Evolutionary conservation across 2,797 vertebrate species (phyloP).

Genomic region (Tympanoctomys barrerae): DNA sequence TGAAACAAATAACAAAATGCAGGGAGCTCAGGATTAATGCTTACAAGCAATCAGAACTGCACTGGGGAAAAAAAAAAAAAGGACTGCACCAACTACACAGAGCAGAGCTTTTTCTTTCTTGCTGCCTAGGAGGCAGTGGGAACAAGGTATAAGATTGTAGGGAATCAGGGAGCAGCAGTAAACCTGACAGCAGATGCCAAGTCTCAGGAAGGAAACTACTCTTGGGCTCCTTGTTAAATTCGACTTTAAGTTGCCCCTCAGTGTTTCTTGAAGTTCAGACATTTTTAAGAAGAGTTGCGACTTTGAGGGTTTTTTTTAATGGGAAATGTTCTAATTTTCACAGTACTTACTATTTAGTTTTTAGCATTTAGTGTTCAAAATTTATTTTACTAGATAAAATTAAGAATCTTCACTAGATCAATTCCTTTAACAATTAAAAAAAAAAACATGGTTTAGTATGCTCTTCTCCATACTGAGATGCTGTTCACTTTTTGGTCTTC

Average conservation of each 20-base stretch:
- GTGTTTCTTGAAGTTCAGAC: background rate
- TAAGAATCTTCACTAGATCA: background rate
- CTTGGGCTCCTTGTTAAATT: background rate
- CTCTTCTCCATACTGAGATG: background rate
- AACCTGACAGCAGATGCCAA: background rate
- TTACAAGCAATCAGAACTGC: background rate
- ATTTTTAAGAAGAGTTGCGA: slow-evolving; percentile 48
- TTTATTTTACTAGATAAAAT: slow-evolving; percentile 55
- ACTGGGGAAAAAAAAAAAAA: background rate
- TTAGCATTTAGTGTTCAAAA: background rate
- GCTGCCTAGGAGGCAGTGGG: background rate
- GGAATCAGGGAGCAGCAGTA: too few species aligned
- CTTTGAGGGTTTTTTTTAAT: slow-evolving; percentile 19
- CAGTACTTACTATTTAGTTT: background rate
- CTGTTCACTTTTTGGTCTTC: background rate
- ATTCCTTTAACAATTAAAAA: background rate
- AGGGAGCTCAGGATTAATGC: background rate
- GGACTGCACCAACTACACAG: background rate
- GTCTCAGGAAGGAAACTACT: background rate
- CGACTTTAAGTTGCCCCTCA: background rate
- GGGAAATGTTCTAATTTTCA: slow-evolving; percentile 19
- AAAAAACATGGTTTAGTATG: background rate
- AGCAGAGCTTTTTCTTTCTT: background rate
- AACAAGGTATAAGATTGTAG: background rate
- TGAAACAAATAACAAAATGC: background rate